A percentile compares a stretch with the other conserved stretches of the same genome.
phyloP scores from a whole-genome alignment of 2,888 invertebrate genomes.

The Hedychridium roseum region DNA sequence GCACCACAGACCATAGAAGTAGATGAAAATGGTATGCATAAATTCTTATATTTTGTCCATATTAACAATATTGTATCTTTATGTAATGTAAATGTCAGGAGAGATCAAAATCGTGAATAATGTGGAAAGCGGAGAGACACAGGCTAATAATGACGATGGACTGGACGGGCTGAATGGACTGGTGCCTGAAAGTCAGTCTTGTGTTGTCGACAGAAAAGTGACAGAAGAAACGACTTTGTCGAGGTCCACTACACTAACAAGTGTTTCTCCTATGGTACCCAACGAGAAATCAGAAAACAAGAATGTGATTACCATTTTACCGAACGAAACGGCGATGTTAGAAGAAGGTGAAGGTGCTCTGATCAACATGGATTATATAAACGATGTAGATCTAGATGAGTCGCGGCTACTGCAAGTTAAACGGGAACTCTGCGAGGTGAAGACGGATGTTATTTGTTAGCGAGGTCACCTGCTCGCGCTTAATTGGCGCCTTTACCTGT shows the following conservation, averaged over 20 bases:
- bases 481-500: not conserved
- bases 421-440: conserved; percentile 51
- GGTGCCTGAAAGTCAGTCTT: conserved; percentile 25
- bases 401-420: conserved; percentile 46
- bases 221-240: conserved; percentile 20
- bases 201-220: conserved; percentile 6
- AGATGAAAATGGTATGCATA: conserved; percentile 51
- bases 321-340: conserved; percentile 41
- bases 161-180: too few species aligned
- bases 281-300: conserved; percentile 32
- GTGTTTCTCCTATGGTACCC: conserved; percentile 32
- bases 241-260: conserved; percentile 31
- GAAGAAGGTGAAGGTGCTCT: conserved; percentile 35
- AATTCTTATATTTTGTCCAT: conserved; percentile 11
- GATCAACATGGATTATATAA: conserved; percentile 44
- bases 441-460: conserved; percentile 5
- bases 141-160: conserved; percentile 22
- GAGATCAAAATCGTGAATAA: conserved; percentile 51
- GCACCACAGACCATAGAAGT: conserved; percentile 50
- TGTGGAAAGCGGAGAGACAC: conserved; percentile 31
- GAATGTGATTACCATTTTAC: conserved; percentile 41
- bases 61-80: conserved; percentile 6
- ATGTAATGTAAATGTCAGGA: conserved; percentile 37
- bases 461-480: too few species aligned
- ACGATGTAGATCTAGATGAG: conserved; percentile 45